Evolutionary conservation across 2,888 invertebrate genomes (phyloP), one percentile per base, ranked within the genome.

Genomic region (Cryptosula pallasiana): DNA sequence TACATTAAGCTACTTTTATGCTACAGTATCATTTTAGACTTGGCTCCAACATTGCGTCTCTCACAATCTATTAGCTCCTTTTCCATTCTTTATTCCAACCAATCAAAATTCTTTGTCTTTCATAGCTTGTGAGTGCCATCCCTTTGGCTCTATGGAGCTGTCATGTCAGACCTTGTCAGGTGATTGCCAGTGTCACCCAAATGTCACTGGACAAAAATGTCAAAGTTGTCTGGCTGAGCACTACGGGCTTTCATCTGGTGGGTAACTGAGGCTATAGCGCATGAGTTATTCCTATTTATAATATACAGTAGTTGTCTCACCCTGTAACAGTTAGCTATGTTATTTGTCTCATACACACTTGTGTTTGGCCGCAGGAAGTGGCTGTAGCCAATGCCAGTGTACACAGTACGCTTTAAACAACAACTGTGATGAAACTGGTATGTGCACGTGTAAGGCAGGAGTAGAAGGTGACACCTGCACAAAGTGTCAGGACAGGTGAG

Each of bases 391-490:
- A 1, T 79, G 79, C 69, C 35, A 36, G 9, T 79, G 79, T 72
- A 72, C 75, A 63, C 23, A 71, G 5, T 79, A 78, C 72, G 55
- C 78, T 27, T 32, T 75, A 34, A 77, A 77, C 73, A 76, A 76
- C 71, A 55, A 75, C 3, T 79, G 79, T 71, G 27, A 23, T 20
- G 78, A 78, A 71, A 35, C 25, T 71, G 79, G 78, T 0, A 76
- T 77, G 75, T 79, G 79, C 72, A 71, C 57, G 20, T 79, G 79
- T 73, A 77, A 78, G 58, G 76, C 76, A 29, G 79, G 79, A 1
- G 75, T 79, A 3, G 76, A 75, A 0, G 77, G 78, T 1, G 54
- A 72, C 23, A 55, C 71, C 32, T 79, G 79, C 74, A 73, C 74
- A 71, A 16, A 35, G 23, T 79, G 79, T 73, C 45, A 55, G 20